Percentiles rank a stretch among this genome's conserved stretches.
Evolutionary conservation across 2,113 vertebrate genomes (phyloP).

Genomic region (Agapornis roseicollis): DNA sequence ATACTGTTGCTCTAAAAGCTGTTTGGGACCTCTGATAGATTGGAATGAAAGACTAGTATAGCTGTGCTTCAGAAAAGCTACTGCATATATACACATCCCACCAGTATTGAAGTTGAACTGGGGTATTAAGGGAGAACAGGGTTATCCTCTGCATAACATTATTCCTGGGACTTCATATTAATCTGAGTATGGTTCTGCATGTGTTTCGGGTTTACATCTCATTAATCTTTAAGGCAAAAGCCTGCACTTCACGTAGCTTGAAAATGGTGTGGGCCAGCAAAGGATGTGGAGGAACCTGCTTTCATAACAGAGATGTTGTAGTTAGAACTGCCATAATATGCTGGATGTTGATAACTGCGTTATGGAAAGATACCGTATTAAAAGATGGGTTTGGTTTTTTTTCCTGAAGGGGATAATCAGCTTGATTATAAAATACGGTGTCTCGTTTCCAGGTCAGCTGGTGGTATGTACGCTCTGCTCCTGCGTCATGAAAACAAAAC

Average conservation of each 20-base stretch:
- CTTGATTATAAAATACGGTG: constrained; percentile 32
- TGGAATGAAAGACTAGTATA: not conserved
- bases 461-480: constrained; percentile 97
- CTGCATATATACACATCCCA: not conserved
- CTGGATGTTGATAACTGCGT: not conserved
- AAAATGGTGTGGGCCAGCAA: not conserved
- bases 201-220: not conserved
- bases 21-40: not conserved
- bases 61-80: not conserved
- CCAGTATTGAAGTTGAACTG: not conserved
- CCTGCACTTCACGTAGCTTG: accelerated
- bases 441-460: constrained; percentile 85
- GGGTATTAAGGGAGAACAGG: not conserved
- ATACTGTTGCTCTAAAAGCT: constrained; percentile 22
- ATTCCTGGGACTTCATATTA: not conserved
- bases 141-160: not conserved
- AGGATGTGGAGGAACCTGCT: not conserved
- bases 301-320: not conserved
- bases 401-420: constrained; percentile 33
- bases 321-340: not conserved
- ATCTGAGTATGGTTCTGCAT: not conserved
- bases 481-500: constrained; percentile 98
- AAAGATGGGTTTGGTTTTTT: not conserved
- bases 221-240: not conserved
- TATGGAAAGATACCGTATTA: constrained; percentile 12